Evolutionary conservation across 2,797 vertebrate genomes (phyloP), one percentile per base, ranked within the genome.

Genomic region (Muscicapa comitata): DNA sequence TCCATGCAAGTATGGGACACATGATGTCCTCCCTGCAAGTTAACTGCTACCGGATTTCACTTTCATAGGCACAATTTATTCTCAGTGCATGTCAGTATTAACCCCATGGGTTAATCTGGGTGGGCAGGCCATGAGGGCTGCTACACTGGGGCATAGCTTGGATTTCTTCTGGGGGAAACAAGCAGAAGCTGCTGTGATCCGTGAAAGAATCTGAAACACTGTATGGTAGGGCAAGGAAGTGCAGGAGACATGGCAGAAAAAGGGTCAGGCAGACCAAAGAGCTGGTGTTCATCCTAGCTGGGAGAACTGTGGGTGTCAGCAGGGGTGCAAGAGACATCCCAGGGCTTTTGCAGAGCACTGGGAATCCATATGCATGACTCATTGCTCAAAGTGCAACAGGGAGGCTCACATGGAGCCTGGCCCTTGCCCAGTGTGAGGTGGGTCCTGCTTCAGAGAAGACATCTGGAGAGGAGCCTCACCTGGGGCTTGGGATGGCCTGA

Each of bases 361-460:
- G 63, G 21, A 33, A 45, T 85, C 21, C 0, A 0, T 10, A 23
- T 6, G 28, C 15, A 6, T 51, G 18, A 18, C 18, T 50, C 20
- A 11, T 20, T 72, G 54, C 47, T 58, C 11, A 33, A 54, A 48
- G 37, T 20, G 28, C 48, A 58, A 21, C 9, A 6, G 23, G 28
- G 17, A 74, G 23, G 21, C 25, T 84, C 2, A 1, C 1, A 0
- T 13, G 25, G 21, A 74, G 13, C 18, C 28, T 40, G 63, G 15
- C 9, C 35, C 6, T 19, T 54, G 42, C 8, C 20, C 33, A 65
- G 12, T 12, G 33, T 8, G 21, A 77, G 25, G 28, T 1, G 0
- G 16, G 13, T 10, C 1, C 0, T 51, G 37, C 45, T 62, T 57
- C 83, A 77, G 40, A 51, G 75, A 40, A 37, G 23, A 24, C 0